Conservation (phyloP, 2,797 vertebrate species). For the Epinephelus coioides region DNA sequence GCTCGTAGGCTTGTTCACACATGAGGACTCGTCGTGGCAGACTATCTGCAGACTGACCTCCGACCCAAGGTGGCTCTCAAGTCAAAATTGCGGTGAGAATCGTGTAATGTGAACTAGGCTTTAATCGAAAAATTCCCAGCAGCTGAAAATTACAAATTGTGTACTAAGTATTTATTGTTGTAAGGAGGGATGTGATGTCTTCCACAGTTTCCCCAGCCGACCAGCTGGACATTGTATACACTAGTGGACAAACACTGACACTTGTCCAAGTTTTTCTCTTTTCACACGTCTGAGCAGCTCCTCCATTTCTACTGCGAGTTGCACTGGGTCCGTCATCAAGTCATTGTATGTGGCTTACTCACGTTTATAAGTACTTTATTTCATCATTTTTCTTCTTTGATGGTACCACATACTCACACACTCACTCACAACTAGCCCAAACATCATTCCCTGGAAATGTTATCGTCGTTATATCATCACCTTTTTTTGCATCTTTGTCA, state of each 20-base stretch:
- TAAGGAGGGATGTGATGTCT: too few relatives aligned
- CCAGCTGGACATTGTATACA: too few relatives aligned
- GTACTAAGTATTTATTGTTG: too few relatives aligned
- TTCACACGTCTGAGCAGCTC: neutral
- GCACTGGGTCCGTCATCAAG: neutral
- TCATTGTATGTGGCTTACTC: neutral
- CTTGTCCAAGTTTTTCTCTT: neutral
- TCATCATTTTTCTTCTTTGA: neutral
- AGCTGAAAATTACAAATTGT: too few relatives aligned
- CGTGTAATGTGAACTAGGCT: too few relatives aligned
- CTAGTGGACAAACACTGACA: neutral
- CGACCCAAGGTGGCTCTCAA: too few relatives aligned
- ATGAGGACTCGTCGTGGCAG: too few relatives aligned
- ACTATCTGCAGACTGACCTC: too few relatives aligned
- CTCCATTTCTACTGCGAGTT: neutral
- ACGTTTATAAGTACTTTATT: neutral
- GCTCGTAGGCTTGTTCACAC: too few relatives aligned
- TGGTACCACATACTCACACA: neutral
- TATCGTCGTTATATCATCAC: constrained; percentile 37
- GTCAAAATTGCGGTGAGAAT: too few relatives aligned
- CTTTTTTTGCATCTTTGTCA: constrained; percentile 24
- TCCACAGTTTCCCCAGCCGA: too few relatives aligned
- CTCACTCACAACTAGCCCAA: neutral
- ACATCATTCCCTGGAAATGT: constrained; percentile 8
- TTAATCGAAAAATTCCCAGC: too few relatives aligned